Evolutionary conservation across 2,888 invertebrate species (phyloP), one percentile per base, ranked within the genome.

Genomic region (Polydrusus tereticollis): DNA sequence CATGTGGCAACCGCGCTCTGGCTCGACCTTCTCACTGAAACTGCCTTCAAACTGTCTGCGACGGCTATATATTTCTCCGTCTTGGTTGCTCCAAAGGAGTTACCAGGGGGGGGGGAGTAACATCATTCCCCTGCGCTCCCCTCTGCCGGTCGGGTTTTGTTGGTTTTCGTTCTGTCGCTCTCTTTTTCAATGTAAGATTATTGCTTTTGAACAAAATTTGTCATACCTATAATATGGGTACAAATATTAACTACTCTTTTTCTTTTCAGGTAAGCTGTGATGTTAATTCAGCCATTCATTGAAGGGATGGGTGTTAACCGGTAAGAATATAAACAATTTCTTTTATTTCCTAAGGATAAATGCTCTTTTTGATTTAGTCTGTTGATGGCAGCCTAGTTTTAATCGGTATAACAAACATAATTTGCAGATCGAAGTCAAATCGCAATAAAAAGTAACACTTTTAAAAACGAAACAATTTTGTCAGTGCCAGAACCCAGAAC

Each of bases 11-110:
- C 52, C 16, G 16, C 29, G 50, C 20, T 12, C 8, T 0, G 23
- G 18, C 55, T 26, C 57, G 65, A 65, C 55, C 65, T 57, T 50
- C 64, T 64, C 52, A 36, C 50, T 23, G 50, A 52, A 64, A 64
- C 23, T 64, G 64, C 52, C 38, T 20, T 65, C 43, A 16, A n/a
- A 5, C 14, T 4, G 43, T 57, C 65, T 65, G 65, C 41, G 65
- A 57, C 41, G 6, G 14, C 52, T 4, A 26, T n/a, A 1, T 55
- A 1, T n/a, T n/a, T 21, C 21, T 18, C 62, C 20, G n/a, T 62
- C 69, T 57, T 36, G 33, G 29, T 69, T 36, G 57, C 63, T 55
- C 43, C 69, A 62, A 69, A 69, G 62, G 63, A 69, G 23, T 62
- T 69, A 8, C 4, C 0, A 57, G 10, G 16, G 62, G 10, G 55